phyloP scores from a whole-genome alignment of 1,140 invertebrate genomes.

The Ganaspis sp. region DNA sequence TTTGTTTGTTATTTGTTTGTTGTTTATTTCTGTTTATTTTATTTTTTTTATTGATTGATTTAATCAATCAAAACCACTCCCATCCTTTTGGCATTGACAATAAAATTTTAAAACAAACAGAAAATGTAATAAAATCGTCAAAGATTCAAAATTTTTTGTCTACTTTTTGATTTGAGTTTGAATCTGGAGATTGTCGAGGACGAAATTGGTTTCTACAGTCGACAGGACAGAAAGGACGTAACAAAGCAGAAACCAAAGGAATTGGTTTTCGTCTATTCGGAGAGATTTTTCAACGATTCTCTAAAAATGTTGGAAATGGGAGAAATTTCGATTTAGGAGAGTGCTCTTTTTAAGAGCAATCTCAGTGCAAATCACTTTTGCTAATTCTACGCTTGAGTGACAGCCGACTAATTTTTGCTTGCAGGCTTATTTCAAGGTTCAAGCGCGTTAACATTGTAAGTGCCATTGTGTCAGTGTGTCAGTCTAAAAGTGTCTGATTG shows the following conservation, averaged over 20 bases:
- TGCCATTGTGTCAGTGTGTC: slow-evolving; percentile 63
- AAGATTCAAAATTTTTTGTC: background rate
- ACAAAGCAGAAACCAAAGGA: slow-evolving; percentile 27
- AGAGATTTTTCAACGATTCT: slow-evolving; percentile 7
- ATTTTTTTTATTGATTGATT: no score
- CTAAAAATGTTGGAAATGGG: background rate
- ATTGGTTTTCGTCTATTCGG: slow-evolving; percentile 12
- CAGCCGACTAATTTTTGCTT: slow-evolving; percentile 60
- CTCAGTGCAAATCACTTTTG: slow-evolving; percentile 39
- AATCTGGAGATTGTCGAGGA: slow-evolving; percentile 31
- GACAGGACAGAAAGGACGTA: slow-evolving; percentile 11
- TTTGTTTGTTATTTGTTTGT: no score
- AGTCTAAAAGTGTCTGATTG: slow-evolving; percentile 35
- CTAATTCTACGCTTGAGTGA: slow-evolving; percentile 57
- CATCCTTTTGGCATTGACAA: no score
- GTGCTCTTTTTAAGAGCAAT: background rate
- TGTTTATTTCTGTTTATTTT: no score
- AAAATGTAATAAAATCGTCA: background rate
- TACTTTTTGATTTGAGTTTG: background rate
- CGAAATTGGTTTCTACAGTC: slow-evolving; percentile 4
- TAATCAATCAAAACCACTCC: no score
- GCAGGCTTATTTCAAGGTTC: slow-evolving; percentile 42
- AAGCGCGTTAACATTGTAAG: slow-evolving; percentile 58
- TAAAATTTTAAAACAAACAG: no score
- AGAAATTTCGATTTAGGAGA: slow-evolving; percentile 5